Base-by-base conservation (phyloP, 1,140 invertebrate genomes). In the Aphidius gifuensis region DNA sequence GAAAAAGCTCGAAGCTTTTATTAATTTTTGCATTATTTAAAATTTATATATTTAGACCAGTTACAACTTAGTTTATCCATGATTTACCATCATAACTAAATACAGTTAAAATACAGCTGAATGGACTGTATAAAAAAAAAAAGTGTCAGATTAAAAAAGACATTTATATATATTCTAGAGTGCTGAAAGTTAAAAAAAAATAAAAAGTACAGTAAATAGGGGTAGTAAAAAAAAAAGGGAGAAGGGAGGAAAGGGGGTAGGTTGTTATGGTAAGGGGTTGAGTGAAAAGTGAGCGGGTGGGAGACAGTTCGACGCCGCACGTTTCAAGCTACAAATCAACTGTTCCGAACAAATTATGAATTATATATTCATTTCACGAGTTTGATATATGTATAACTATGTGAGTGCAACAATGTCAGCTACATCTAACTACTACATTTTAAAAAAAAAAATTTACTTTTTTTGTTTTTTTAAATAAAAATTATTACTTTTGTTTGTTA, bases 261-360 rank as follows among this genome's bases (percentile, higher is more conserved):
- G 65, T 58, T 62, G 60, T 64, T 54, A 61, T 43, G 64, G 60
- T 50, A 32, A 50, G 39, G 61, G 64, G 16, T 16, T 54, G 53
- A 44, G 43, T 8, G 66, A 59, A n/a, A 55, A 59, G 43, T 56
- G 43, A 54, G 11, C 16, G 16, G 61, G 61, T 50, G 45, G 62
- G 40, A 62, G 72, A 78, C 65, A 70, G 72, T 67, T 71, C 74
- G 73, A 79, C 73, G 76, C 73, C 71, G 73, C 73, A 73, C 73
- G 71, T 77, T 74, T 71, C 69, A 64, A 65, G 70, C 77, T 77
- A 80, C 76, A 80, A 80, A 80, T 80, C 76, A 80, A 80, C 72
- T 73, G 69, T 75, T 75, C 71, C 64, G 76, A 80, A 79, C 78
- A 80, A 80, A 80, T 80, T 79, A 80, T 79, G 76, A 80, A 79